phyloP scores from a whole-genome alignment of 2,113 vertebrate species.

The Ifrita kowaldi region DNA sequence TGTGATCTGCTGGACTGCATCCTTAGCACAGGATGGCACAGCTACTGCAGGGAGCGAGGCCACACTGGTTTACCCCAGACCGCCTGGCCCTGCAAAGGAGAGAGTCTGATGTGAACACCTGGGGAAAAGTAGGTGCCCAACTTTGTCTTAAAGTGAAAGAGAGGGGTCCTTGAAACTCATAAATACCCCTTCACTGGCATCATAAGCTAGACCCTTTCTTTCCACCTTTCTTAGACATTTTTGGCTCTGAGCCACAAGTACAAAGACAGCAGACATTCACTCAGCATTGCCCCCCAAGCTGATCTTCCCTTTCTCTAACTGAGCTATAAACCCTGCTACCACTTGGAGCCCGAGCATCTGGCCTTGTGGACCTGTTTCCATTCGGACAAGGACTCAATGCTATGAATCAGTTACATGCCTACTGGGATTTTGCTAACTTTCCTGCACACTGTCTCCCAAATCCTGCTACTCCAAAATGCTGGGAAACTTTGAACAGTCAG shows the following conservation, averaged over 20 bases:
- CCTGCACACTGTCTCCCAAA: background rate
- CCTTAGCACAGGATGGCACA: background rate
- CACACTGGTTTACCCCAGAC: background rate
- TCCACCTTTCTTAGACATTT: background rate
- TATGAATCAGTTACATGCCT: background rate
- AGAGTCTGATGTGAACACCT: background rate
- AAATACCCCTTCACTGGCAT: background rate
- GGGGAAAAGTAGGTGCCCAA: background rate
- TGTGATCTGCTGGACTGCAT: background rate
- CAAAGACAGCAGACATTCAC: rapidly evolving
- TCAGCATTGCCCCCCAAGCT: background rate
- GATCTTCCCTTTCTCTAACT: background rate
- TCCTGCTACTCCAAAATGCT: background rate
- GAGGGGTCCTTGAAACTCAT: background rate
- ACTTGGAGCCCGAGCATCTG: background rate
- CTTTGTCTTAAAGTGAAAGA: background rate
- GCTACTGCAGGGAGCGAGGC: background rate
- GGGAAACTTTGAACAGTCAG: background rate
- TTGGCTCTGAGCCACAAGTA: background rate
- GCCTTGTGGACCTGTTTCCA: background rate
- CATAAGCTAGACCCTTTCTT: background rate
- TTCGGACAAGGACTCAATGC: background rate
- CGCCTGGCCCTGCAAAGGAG: background rate
- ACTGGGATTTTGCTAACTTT: background rate
- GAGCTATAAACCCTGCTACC: background rate